Conservation (phyloP, 2,888 invertebrate genomes). For the Nematopogon swammerdamellus region DNA sequence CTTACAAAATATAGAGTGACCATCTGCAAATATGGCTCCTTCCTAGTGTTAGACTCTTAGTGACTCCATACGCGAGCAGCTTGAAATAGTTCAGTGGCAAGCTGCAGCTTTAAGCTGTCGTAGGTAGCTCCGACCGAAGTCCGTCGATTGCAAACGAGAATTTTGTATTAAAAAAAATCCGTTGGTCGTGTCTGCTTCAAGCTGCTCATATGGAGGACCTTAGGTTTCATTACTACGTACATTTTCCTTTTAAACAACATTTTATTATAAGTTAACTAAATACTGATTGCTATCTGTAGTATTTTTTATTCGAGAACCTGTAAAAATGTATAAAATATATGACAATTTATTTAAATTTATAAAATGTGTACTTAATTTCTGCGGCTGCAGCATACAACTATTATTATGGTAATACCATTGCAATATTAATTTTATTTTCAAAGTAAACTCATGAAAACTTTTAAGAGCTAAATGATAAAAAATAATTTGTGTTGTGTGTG, state of each 20-base stretch:
- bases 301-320: neutral
- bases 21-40: constrained; percentile 53
- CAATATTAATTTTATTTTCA: neutral
- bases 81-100: constrained; percentile 3
- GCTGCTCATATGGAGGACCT: no score
- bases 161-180: no score
- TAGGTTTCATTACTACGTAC: constrained; percentile 7
- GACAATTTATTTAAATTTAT: neutral
- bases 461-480: neutral
- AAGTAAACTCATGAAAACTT: neutral
- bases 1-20: constrained; percentile 46
- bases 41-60: constrained; percentile 19
- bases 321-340: constrained; percentile 1
- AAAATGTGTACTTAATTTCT: neutral
- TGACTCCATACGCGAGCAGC: constrained; percentile 8
- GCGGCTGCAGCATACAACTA: neutral
- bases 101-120: no score
- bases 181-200: no score
- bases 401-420: neutral
- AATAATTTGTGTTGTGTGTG: constrained; percentile 3
- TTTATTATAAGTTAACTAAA: neutral
- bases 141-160: no score
- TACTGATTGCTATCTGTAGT: constrained; percentile 8
- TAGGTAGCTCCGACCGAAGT: no score
- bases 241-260: constrained; percentile 1